A percentile compares a stretch with the other conserved stretches of the same genome.
phyloP scores from a whole-genome alignment of 2,113 vertebrate species.

The Hyla sarda region DNA sequence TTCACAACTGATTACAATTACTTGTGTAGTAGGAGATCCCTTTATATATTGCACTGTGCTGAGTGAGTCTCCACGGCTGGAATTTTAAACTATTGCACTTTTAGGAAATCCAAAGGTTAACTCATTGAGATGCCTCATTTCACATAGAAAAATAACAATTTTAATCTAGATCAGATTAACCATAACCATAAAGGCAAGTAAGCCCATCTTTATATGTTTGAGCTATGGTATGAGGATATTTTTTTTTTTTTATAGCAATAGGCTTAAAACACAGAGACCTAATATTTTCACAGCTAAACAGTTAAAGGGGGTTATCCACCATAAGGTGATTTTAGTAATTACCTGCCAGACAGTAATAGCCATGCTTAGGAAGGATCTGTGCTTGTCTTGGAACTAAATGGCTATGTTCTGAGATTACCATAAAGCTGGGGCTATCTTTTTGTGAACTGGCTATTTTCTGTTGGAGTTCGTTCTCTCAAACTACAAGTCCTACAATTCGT shows the following conservation, averaged over 20 bases:
- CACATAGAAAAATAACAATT: background rate
- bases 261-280: background rate
- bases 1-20: background rate
- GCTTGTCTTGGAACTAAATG: too few relatives aligned
- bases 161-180: background rate
- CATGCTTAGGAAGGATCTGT: too few relatives aligned
- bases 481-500: too few relatives aligned
- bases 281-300: background rate
- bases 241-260: background rate
- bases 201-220: background rate
- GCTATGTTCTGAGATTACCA: too few relatives aligned
- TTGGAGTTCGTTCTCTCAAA: too few relatives aligned
- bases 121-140: background rate
- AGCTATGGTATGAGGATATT: background rate
- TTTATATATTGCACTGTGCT: background rate
- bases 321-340: too few relatives aligned
- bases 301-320: too few relatives aligned
- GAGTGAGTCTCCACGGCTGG: background rate
- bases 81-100: background rate
- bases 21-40: background rate
- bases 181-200: background rate
- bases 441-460: too few relatives aligned
- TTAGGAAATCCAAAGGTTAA: background rate
- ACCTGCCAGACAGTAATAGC: too few relatives aligned
- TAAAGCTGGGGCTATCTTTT: too few relatives aligned